A percentile compares a stretch with the other conserved stretches of the same genome.
Conservation (phyloP, 2,113 vertebrate species). For the Lethenteron camtschaticum region DNA sequence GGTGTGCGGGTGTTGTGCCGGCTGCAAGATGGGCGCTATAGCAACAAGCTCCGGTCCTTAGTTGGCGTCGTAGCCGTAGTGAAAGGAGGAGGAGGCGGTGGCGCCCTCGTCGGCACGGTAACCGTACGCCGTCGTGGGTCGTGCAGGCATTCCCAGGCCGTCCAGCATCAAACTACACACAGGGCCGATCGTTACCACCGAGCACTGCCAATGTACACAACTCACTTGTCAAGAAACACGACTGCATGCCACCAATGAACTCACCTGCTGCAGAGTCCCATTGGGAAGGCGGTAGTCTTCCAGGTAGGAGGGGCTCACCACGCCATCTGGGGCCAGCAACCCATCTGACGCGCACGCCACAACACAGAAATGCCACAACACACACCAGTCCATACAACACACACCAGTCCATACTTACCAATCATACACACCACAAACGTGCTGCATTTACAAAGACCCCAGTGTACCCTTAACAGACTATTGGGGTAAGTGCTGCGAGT, state of each 20-base stretch:
- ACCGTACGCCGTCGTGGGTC: constrained; percentile 3
- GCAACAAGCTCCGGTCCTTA: too few relatives aligned
- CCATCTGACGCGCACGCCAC: constrained; percentile 34
- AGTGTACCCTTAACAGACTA: background rate
- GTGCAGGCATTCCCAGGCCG: background rate
- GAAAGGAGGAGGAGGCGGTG: background rate
- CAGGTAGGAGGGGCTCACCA: constrained; percentile 60
- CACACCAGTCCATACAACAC: background rate
- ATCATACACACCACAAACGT: constrained; percentile 1
- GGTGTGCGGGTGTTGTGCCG: too few relatives aligned
- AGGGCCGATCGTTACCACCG: too few relatives aligned
- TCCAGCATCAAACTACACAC: too few relatives aligned
- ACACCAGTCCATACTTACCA: background rate
- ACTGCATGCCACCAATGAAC: too few relatives aligned
- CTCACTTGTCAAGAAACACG: too few relatives aligned
- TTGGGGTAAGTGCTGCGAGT: background rate
- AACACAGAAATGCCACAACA: constrained; percentile 1
- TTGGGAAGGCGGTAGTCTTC: constrained; percentile 51
- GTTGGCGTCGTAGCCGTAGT: background rate
- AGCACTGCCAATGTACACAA: too few relatives aligned
- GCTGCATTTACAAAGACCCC: background rate
- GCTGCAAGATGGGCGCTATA: too few relatives aligned
- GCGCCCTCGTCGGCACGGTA: constrained; percentile 2
- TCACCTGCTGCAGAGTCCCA: constrained; percentile 24
- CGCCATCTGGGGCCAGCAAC: constrained; percentile 48